Evolutionary conservation across 2,888 invertebrate species (phyloP).

Genomic region (Scaptomyza polygonia): DNA sequence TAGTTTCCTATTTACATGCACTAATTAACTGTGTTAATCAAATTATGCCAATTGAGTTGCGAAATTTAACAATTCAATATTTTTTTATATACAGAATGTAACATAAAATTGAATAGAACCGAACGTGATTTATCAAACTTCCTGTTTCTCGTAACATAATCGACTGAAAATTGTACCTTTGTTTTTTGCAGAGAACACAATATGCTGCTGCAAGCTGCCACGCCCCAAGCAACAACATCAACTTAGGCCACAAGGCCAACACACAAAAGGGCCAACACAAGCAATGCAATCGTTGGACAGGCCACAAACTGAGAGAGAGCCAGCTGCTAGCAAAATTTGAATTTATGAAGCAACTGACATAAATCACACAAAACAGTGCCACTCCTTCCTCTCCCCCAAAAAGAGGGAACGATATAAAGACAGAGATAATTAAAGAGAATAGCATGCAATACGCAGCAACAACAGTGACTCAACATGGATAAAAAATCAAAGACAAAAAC

Average conservation of each 20-base stretch:
- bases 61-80: constrained; percentile 28
- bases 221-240: constrained; percentile 1
- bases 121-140: not conserved
- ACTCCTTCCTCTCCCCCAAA: not conserved
- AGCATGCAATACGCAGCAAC: constrained; percentile 46
- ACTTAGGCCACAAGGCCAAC: constrained; percentile 18
- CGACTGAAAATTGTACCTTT: constrained; percentile 8
- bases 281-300: constrained; percentile 32
- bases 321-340: constrained; percentile 50
- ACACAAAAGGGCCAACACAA: constrained; percentile 16
- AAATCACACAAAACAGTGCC: constrained; percentile 47
- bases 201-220: constrained; percentile 21
- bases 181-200: constrained; percentile 20
- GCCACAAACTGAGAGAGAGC: constrained; percentile 13
- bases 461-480: constrained; percentile 60
- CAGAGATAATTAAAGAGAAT: constrained; percentile 16
- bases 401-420: not conserved
- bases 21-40: constrained; percentile 48
- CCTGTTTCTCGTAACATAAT: not conserved
- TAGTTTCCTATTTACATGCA: constrained; percentile 29
- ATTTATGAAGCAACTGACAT: constrained; percentile 52
- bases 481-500: constrained; percentile 77
- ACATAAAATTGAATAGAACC: not conserved
- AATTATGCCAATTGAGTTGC: constrained; percentile 37
- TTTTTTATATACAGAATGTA: no score